These are phyloP conservation scores for Diploscapter pachys DNA, from an alignment of 1,140 invertebrate genomes.

Conservation along the genomic window DNA sequence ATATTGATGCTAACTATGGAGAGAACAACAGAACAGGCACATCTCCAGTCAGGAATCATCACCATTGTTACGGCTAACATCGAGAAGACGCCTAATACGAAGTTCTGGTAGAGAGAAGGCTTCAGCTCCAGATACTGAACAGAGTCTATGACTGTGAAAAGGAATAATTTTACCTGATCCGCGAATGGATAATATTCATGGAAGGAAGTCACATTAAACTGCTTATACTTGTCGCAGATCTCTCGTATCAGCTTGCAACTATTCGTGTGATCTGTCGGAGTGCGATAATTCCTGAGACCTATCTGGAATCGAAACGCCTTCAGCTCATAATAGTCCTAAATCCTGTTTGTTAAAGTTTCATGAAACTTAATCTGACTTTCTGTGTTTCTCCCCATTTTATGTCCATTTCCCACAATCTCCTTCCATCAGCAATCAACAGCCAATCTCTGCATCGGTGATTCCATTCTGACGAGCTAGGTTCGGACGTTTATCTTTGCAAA, in stretches of 20 bases:
- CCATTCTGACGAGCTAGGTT: conserved; percentile 48
- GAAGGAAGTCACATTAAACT: conserved; percentile 59
- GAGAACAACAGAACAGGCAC: conserved; percentile 76
- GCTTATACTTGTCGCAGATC: conserved; percentile 43
- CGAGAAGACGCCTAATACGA: conserved; percentile 73
- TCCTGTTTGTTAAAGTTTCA: background rate
- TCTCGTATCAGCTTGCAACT: conserved; percentile 53
- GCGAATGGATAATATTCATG: conserved; percentile 59
- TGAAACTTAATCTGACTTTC: background rate
- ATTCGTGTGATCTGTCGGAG: conserved; percentile 56
- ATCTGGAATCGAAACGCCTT: conserved; percentile 57
- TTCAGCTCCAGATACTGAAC: conserved; percentile 58
- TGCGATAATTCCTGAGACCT: conserved; percentile 54
- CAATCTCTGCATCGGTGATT: conserved; percentile 51
- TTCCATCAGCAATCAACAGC: conserved; percentile 54
- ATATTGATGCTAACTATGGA: conserved; percentile 72
- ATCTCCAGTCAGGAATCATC: conserved; percentile 72
- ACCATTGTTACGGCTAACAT: conserved; percentile 77
- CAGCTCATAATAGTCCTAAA: conserved; percentile 35
- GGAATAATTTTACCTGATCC: conserved; percentile 28
- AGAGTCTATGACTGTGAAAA: no score
- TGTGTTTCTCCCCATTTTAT: conserved; percentile 48
- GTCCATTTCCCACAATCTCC: conserved; percentile 56
- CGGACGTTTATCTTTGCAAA: conserved; percentile 1
- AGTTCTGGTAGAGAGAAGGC: conserved; percentile 71